These are phyloP conservation scores for Stegostoma tigrinum DNA, from an alignment of 2,113 vertebrate species.

Conservation along the genomic window DNA sequence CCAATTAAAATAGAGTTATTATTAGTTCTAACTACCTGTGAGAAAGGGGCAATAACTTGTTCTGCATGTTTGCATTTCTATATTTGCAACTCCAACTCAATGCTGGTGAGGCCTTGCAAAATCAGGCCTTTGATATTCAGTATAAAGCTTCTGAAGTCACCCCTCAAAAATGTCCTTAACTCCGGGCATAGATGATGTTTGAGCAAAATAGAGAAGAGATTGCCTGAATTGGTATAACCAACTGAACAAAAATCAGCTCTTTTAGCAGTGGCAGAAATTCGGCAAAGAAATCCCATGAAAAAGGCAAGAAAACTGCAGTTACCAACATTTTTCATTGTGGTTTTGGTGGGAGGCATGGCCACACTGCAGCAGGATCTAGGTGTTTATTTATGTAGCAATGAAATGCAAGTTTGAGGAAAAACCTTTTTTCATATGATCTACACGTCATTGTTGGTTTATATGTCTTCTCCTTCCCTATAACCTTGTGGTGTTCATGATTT, in stretches of 20 bases:
- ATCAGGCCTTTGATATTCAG: not conserved
- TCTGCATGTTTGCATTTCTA: not conserved
- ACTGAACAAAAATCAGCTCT: not conserved
- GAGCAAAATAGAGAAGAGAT: not conserved
- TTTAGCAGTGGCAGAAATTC: not conserved
- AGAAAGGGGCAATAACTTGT: not conserved
- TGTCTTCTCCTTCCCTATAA: not conserved
- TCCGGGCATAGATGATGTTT: not conserved
- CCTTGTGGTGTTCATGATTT: not conserved
- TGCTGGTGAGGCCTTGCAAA: not conserved
- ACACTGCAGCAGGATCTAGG: not conserved
- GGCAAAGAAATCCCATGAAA: not conserved
- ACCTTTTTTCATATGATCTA: not conserved
- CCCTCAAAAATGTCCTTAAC: not conserved
- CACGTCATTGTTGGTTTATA: not conserved
- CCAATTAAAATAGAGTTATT: not conserved
- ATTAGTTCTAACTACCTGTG: not conserved
- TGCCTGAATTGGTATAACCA: not conserved
- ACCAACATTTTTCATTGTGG: constrained; percentile 7
- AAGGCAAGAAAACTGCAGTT: not conserved
- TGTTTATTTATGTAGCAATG: not conserved
- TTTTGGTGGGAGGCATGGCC: not conserved
- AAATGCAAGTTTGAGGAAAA: not conserved
- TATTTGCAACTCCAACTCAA: not conserved
- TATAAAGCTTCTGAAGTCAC: not conserved